Evolutionary conservation across 1,140 invertebrate genomes (phyloP), one percentile per base, ranked within the genome.

Genomic region (Piezodorus guildinii): DNA sequence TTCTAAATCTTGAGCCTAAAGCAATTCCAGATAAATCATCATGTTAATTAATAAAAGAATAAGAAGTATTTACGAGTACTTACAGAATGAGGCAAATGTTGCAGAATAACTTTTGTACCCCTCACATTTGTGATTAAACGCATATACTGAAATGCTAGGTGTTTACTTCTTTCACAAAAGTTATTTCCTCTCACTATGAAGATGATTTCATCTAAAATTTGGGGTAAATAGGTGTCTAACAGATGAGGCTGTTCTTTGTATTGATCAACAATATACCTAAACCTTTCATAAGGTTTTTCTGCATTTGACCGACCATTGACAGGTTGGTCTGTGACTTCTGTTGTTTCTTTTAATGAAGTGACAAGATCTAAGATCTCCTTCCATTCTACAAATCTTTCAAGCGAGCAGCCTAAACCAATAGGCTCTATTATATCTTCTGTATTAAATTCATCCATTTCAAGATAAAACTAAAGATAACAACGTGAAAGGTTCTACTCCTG

Each of bases 231-330:
- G 0, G 86, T 84, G 81, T 97, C 94, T 25, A 98, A 76, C 14
- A 98, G 77, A 74, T 96, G 92, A 10, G 93, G 94, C 73, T 98
- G 94, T 76, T 96, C 94, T 73, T 95, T 94, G 74, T 97, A 97
- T 66, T 87, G 82, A 69, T 88, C 85, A 8, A 94, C 72, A 70
- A 94, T 87, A 56, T 79, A 77, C 15, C 74, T 70, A 71, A 81
- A 85, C 44, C 77, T 76, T 70, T 85, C 78, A 68, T 78, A 79
- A 51, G 78, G 73, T 66, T 73, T 76, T 74, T 86, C 83, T 45
- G 74, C 68, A 14, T 69, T 69, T 34, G 68, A 72, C 12, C 15
- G 14, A 23, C 52, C 23, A 25, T 16, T 16, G 1, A 23, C 14
- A 23, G 52, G 23, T 68, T 75, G 66, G 67, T 70, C 66, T 54